Evolutionary conservation across 1,140 invertebrate species (phyloP).

Genomic region (Pseudomyrmex sp.): DNA sequence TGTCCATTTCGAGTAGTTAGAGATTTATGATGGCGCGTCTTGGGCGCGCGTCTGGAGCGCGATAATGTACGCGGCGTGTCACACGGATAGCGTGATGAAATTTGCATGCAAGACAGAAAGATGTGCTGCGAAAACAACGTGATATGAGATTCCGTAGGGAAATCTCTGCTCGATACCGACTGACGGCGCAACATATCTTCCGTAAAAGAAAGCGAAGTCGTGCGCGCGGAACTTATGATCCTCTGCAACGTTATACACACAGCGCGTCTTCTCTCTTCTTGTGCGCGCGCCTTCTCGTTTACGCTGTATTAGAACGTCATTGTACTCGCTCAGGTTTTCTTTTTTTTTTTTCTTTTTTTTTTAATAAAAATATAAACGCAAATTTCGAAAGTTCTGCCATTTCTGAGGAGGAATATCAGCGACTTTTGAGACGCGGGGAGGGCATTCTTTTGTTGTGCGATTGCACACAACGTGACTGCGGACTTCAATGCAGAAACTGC

Average conservation of each 20-base stretch:
- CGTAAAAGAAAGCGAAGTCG: constrained; percentile 15
- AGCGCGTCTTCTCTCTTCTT: background rate
- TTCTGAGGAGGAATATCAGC: background rate
- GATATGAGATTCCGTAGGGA: constrained; percentile 45
- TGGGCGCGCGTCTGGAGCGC: background rate
- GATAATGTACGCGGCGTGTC: constrained; percentile 31
- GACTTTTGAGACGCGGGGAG: constrained; percentile 28
- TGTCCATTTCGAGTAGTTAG: constrained; percentile 34
- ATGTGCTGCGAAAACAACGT: constrained; percentile 24
- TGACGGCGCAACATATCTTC: constrained; percentile 44
- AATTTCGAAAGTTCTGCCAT: background rate
- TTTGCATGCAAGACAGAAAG: constrained; percentile 46
- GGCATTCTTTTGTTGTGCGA: constrained; percentile 39
- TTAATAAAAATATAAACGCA: background rate
- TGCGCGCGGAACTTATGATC: constrained; percentile 11
- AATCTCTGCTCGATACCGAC: constrained; percentile 44
- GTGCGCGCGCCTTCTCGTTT: constrained; percentile 5
- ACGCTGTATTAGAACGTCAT: background rate
- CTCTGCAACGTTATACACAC: background rate
- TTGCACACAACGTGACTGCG: constrained; percentile 55
- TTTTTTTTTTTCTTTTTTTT: background rate
- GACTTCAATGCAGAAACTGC: constrained; percentile 63
- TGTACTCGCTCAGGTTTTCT: background rate
- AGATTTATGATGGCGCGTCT: constrained; percentile 29
- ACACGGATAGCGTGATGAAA: constrained; percentile 33